Evolutionary conservation across 1,140 invertebrate species (phyloP).

Genomic region (Drosophila novamexicana): DNA sequence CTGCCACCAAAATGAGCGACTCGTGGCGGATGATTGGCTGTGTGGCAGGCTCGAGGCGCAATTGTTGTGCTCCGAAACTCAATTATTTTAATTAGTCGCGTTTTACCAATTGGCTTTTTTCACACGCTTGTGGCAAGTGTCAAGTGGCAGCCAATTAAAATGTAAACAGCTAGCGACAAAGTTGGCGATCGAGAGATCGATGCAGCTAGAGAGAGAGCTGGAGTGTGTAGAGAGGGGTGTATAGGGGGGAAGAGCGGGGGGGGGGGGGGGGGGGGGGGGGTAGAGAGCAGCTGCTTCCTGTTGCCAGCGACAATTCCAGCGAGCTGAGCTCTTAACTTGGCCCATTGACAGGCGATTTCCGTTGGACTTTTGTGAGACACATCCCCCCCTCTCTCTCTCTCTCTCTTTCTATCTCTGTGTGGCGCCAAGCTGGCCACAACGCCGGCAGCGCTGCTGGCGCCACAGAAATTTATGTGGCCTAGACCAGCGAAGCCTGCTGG

Average conservation of each 20-base stretch:
- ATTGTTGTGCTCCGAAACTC: conserved; percentile 37
- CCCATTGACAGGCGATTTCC: conserved; percentile 78
- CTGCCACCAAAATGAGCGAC: conserved; percentile 11
- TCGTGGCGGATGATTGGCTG: conserved; percentile 24
- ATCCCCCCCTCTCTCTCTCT: background rate
- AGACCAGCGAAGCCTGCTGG: background rate
- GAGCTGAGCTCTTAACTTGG: conserved; percentile 18
- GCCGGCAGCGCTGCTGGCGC: conserved; percentile 72
- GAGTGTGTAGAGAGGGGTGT: too few species aligned
- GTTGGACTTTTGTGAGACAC: conserved; percentile 10
- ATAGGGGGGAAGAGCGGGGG: too few species aligned
- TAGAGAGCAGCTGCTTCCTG: conserved; percentile 31
- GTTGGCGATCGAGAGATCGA: conserved; percentile 23
- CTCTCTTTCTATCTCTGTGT: background rate
- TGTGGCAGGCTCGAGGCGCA: conserved; percentile 39
- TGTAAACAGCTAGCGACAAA: conserved; percentile 52
- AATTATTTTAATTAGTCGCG: conserved; percentile 58
- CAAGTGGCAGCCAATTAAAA: conserved; percentile 53
- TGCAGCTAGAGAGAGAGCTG: background rate
- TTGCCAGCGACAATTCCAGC: conserved; percentile 70
- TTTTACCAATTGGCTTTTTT: conserved; percentile 50
- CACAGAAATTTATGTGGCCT: conserved; percentile 70
- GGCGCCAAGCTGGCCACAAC: conserved; percentile 42
- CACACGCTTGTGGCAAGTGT: conserved; percentile 41
- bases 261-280: background rate